Evolutionary conservation across 2,888 invertebrate species (phyloP), one percentile per base, ranked within the genome.

Genomic region (Drosophila pullipes): DNA sequence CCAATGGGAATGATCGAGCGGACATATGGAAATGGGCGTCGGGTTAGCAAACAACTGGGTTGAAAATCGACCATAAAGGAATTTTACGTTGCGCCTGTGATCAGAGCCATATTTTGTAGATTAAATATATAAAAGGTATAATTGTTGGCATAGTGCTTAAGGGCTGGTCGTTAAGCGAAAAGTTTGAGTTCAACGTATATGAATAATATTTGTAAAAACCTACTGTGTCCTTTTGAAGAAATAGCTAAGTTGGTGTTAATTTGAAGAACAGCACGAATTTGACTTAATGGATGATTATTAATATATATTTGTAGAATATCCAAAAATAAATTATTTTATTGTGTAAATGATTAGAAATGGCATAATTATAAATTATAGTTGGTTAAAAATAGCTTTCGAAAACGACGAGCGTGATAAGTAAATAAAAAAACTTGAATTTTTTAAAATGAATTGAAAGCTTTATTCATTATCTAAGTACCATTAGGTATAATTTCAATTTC

Each of bases 1-100:
- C 85, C 85, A 85, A 85, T 85, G 70, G 60, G 73, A 81, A 69
- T 61, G 76, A 16, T 16, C 78, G 47, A 62, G 10, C 16, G 53
- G 59, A 33, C 44, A 30, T 28, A 25, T 35, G 47, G 33, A 37
- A 31, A 47, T 35, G 69, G 78, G 33, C 70, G 78, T 30, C 70
- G 67, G 57, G 30, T 47, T 65, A 33, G 39, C 52, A 47, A 22
- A 41, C 53, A 41, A 41, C 39, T 61, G 58, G 60, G 30, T 57
- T 30, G 9, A 35, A 41, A 65, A 47, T 49, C 57, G 57, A 72
- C 59, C 66, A 30, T 66, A 69, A 50, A 69, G 78, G 77, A 76
- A 81, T 81, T 63, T 66, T 10, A 53, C 28, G 39, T 59, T 67
- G 53, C 76, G 57, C 69, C 22, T 53, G 58, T 44, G 47, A 69